These are phyloP conservation scores for Rhabdornis inornatus DNA, from an alignment of 2,113 vertebrate genomes.

Conservation along the genomic window DNA sequence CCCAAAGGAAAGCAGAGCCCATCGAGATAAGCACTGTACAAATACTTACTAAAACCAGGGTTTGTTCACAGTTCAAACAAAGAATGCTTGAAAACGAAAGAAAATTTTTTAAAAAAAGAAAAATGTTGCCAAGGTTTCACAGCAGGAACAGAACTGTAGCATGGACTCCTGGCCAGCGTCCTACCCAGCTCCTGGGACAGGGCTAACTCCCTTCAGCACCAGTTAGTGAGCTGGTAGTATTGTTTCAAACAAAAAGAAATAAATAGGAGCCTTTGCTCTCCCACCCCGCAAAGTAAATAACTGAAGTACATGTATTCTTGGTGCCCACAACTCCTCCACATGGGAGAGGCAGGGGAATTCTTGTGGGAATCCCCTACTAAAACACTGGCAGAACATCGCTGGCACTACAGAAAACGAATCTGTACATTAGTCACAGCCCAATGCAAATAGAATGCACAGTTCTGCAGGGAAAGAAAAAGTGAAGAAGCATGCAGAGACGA, in stretches of 20 bases:
- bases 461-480: background rate
- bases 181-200: accelerated
- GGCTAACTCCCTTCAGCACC: background rate
- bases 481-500: background rate
- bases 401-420: background rate
- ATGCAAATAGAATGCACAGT: background rate
- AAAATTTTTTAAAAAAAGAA: background rate
- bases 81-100: background rate
- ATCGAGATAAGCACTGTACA: background rate
- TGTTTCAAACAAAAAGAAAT: background rate
- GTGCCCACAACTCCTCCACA: background rate
- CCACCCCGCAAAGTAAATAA: background rate
- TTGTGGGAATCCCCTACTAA: background rate
- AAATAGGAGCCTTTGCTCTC: background rate
- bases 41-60: background rate
- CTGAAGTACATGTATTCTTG: background rate
- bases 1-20: background rate
- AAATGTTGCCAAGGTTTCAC: conserved; percentile 9
- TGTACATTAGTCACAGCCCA: background rate
- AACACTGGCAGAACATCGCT: background rate
- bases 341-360: background rate
- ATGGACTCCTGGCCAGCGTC: background rate
- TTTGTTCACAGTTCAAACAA: conserved; percentile 7
- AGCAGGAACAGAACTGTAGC: background rate
- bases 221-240: background rate